Evolutionary conservation across 2,797 vertebrate species (phyloP), one percentile per base, ranked within the genome.

Genomic region (Pangasius krempfi): DNA sequence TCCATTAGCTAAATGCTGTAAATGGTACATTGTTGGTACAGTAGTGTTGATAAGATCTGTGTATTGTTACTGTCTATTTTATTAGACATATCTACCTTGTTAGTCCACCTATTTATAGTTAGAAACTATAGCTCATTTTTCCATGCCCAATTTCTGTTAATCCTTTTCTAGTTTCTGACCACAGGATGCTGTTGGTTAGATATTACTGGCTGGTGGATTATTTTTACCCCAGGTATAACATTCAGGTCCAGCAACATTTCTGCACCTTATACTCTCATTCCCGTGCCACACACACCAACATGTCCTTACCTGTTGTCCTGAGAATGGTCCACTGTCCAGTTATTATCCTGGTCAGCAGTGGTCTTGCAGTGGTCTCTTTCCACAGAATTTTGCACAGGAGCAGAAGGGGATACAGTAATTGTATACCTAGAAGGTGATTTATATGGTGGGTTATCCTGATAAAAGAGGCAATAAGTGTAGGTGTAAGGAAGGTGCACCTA

Each of bases 401-500:
- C n/a, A 56, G 18, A 56, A 56, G 16, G 8, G 30, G 18, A 33
- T 58, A 25, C 50, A 37, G 18, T 56, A 58, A 80, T 58, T 47
- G 10, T 60, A 40, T 40, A 25, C 54, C 54, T 54, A 25, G 5
- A 81, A 60, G 56, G 37, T 60, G 33, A 14, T 2, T 14, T 50
- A 37, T 80, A 80, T 60, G 33, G 13, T 81, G 30, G 54, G 20
- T 54, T 54, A 54, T 54, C 14, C 27, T 33, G 3, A 30, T 54
- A 9, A 79, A 54, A 54, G n/a, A 7, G n/a, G 16, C 47, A 79
- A 8, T 33, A 54, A 13, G 13, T 54, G 2, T 79, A 30, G n/a
- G n/a, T 78, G 75, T 52, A 78, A 78, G 12, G 73, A 76, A 76
- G 73, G 25, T 76, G 47, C 13, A 76, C 40, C 22, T 75, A 47